phyloP scores from a whole-genome alignment of 2,797 vertebrate genomes.

The Chiloscyllium punctatum region DNA sequence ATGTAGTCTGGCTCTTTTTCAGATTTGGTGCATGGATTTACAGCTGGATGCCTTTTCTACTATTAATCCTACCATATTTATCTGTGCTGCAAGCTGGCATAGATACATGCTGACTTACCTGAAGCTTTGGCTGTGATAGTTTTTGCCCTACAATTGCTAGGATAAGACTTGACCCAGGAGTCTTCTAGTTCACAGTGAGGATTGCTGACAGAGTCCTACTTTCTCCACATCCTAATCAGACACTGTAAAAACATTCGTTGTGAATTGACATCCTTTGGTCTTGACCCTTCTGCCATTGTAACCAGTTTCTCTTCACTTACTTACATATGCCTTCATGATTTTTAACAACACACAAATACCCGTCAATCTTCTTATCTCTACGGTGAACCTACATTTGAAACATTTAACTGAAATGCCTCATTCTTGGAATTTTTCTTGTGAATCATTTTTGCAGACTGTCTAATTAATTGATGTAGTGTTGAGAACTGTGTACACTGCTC shows the following conservation, averaged over 20 bases:
- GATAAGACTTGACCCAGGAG: background rate
- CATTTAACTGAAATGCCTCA: background rate
- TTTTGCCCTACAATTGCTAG: background rate
- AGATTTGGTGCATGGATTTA: background rate
- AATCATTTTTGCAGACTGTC: background rate
- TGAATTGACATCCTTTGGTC: background rate
- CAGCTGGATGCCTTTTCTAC: background rate
- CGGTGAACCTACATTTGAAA: background rate
- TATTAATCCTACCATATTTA: background rate
- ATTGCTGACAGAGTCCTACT: background rate
- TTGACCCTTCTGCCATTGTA: background rate
- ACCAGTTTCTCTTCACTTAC: background rate
- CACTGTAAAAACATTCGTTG: background rate
- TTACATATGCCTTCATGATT: background rate
- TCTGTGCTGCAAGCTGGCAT: background rate
- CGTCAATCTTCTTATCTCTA: background rate
- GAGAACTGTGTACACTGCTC: background rate
- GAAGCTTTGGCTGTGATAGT: background rate
- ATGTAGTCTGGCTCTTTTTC: background rate
- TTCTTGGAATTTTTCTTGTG: background rate
- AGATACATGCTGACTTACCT: too few species aligned
- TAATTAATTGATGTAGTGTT: background rate
- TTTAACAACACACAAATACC: background rate
- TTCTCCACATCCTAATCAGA: background rate
- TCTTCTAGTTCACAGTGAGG: background rate